A percentile compares a stretch with the other conserved stretches of the same genome.
Conservation (phyloP, 2,797 vertebrate species). For the Halcyon chelicuti region DNA sequence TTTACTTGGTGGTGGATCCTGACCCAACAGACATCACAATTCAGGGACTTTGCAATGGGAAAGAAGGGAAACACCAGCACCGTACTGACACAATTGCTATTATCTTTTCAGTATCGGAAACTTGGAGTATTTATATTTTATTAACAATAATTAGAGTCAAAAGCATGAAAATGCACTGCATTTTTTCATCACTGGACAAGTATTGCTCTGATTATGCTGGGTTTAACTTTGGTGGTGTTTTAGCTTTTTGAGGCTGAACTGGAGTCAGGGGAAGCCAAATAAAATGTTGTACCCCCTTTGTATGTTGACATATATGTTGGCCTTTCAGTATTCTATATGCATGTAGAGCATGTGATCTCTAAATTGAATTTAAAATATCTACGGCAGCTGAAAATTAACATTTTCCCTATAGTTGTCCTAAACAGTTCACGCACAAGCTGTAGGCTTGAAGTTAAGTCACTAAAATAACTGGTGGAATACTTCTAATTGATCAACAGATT, state of each 20-base stretch:
- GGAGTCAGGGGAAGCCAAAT: background rate
- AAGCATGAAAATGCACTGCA: background rate
- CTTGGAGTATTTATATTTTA: background rate
- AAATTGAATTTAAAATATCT: background rate
- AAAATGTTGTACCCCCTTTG: background rate
- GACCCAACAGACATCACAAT: background rate
- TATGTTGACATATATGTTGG: background rate
- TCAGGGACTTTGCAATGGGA: background rate
- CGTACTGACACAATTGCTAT: background rate
- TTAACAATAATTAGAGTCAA: background rate
- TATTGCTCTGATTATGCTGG: background rate
- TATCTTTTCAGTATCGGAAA: background rate
- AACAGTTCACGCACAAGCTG: background rate
- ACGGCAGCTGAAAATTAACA: background rate
- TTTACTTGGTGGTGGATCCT: background rate
- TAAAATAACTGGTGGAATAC: background rate
- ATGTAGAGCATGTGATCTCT: background rate
- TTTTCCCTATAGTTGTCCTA: background rate
- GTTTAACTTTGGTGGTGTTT: background rate
- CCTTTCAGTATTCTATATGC: background rate
- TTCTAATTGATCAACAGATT: background rate
- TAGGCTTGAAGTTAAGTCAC: background rate
- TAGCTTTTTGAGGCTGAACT: background rate
- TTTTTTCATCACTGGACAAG: background rate
- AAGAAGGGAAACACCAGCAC: background rate